Conservation (phyloP, 2,888 invertebrate species). For the Parascotia fuliginaria region DNA sequence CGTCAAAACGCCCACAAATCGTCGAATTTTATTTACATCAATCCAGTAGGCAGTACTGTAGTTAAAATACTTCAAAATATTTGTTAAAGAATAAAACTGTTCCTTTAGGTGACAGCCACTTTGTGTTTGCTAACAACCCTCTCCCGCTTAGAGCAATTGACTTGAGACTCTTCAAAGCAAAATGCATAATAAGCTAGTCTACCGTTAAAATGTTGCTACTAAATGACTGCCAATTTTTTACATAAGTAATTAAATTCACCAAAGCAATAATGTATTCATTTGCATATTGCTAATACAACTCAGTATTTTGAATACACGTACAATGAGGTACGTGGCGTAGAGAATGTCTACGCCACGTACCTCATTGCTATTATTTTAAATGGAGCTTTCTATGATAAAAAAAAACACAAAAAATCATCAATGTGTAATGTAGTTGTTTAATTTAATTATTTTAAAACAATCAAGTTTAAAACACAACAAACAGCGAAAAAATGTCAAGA, state of each 20-base stretch:
- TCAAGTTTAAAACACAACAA: too few species aligned
- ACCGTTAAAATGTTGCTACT: constrained; percentile 24
- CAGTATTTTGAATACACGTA: background rate
- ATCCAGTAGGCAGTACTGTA: constrained; percentile 13
- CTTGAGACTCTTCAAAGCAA: constrained; percentile 53
- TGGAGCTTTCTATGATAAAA: too few species aligned
- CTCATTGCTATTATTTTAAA: too few species aligned
- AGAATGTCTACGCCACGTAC: too few species aligned
- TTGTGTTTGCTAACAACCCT: constrained; percentile 51
- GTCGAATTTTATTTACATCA: background rate
- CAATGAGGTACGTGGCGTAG: too few species aligned
- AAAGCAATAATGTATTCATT: constrained; percentile 6
- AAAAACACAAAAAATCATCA: too few species aligned
- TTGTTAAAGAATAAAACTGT: constrained; percentile 43
- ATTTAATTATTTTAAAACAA: too few species aligned
- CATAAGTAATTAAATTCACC: constrained; percentile 9
- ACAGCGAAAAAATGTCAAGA: too few species aligned
- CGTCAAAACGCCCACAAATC: background rate
- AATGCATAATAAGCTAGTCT: constrained; percentile 41
- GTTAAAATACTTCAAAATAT: constrained; percentile 22
- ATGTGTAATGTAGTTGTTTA: too few species aligned
- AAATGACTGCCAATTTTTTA: constrained; percentile 9
- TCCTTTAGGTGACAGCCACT: constrained; percentile 44
- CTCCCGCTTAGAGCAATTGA: constrained; percentile 54
- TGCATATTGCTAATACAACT: background rate